These are phyloP conservation scores for Threskiornis aethiopicus DNA, from an alignment of 2,797 vertebrate genomes.

Conservation along the genomic window DNA sequence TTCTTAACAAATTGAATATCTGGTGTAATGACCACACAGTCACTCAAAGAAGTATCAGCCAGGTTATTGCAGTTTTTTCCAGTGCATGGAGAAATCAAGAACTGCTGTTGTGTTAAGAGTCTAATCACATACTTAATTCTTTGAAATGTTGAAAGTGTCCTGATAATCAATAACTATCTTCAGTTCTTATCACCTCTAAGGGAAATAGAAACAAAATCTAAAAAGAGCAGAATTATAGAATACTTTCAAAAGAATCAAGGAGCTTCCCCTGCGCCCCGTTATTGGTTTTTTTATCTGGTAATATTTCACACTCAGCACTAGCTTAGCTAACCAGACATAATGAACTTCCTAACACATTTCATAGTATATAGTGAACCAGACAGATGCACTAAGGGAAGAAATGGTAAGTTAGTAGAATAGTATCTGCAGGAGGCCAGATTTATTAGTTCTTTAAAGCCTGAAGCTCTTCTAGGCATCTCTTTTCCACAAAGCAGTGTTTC, in stretches of 20 bases:
- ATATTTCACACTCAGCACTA: neutral
- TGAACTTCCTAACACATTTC: neutral
- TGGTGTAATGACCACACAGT: neutral
- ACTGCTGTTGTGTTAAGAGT: neutral
- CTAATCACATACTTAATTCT: neutral
- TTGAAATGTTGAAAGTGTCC: neutral
- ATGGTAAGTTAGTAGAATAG: neutral
- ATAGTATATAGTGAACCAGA: neutral
- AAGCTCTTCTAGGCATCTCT: neutral
- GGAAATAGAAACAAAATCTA: neutral
- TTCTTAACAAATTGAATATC: neutral
- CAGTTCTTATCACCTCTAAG: neutral
- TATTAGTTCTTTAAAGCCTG: neutral
- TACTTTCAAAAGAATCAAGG: neutral
- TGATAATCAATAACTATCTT: neutral
- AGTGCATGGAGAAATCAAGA: neutral
- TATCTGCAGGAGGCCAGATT: neutral
- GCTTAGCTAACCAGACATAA: neutral
- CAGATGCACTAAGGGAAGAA: neutral
- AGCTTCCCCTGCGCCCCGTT: accelerated
- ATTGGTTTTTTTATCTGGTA: neutral
- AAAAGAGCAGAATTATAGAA: neutral
- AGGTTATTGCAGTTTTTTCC: neutral
- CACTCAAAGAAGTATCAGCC: neutral
- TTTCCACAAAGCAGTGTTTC: neutral